Evolutionary conservation across 2,113 vertebrate species (phyloP).

Genomic region (Rhinoderma darwinii): DNA sequence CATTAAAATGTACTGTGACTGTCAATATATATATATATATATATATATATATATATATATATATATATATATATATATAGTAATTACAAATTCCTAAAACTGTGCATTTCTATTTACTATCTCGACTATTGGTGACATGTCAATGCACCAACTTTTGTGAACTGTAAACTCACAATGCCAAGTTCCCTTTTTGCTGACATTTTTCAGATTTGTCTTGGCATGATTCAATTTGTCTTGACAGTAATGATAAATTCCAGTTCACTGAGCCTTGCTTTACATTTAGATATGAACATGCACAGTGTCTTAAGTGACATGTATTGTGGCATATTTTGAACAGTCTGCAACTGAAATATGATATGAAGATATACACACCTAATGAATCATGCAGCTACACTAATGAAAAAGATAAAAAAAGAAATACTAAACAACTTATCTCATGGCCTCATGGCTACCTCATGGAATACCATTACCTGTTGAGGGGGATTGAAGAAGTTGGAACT

Average conservation of each 20-base stretch:
- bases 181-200: not conserved
- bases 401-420: not conserved
- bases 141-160: not conserved
- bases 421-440: no score
- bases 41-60: no score
- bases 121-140: not conserved
- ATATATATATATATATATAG: no score
- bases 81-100: no score
- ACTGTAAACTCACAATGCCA: not conserved
- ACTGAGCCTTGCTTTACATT: not conserved
- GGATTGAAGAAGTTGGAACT: no score
- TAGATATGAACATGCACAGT: not conserved
- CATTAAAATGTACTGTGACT: no score
- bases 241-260: slow-evolving; percentile 13
- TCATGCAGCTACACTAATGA: not conserved
- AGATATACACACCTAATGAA: slow-evolving; percentile 11
- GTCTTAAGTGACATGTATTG: slow-evolving; percentile 21
- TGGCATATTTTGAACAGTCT: slow-evolving; percentile 18
- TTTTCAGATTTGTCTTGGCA: not conserved
- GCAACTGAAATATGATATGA: slow-evolving; percentile 12
- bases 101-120: no score
- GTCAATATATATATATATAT: no score
- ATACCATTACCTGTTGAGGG: no score
- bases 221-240: slow-evolving; percentile 21
- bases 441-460: no score